Evolutionary conservation across 2,888 invertebrate genomes (phyloP).

Genomic region (Morinoia aosen): DNA sequence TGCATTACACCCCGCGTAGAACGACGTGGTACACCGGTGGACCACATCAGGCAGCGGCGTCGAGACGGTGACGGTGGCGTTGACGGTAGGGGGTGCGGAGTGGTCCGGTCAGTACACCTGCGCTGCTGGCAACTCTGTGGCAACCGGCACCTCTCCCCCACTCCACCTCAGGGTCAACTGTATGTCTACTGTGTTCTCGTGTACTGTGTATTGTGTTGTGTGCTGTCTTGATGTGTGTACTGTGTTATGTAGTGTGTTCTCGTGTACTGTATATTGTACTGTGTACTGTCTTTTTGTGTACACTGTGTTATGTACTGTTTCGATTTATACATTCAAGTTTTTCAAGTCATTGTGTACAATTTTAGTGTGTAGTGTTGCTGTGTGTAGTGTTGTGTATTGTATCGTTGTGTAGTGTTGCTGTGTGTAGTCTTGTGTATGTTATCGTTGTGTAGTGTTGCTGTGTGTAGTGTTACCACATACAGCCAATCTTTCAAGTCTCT

Average conservation of each 20-base stretch:
- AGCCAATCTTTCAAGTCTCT: no score
- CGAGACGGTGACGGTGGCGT: slow-evolving; percentile 7
- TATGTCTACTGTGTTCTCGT: not conserved
- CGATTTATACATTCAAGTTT: no score
- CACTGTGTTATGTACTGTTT: not conserved
- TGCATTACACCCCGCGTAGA: not conserved
- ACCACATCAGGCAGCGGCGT: not conserved
- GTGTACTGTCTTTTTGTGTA: not conserved
- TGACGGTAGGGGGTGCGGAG: not conserved
- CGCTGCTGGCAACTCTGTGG: not conserved
- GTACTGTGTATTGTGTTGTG: not conserved
- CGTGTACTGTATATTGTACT: not conserved
- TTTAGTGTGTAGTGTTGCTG: not conserved
- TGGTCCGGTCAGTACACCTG: slow-evolving; percentile 12
- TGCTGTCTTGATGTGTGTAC: not conserved
- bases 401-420: not conserved
- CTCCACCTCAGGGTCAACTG: slow-evolving; percentile 25
- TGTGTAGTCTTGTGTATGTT: not conserved
- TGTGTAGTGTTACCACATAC: not conserved
- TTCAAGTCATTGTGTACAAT: no score
- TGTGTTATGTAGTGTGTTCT: not conserved
- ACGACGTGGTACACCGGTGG: not conserved
- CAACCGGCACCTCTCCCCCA: not conserved
- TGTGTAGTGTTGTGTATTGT: not conserved
- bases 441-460: no score